Conservation (phyloP, 2,888 invertebrate species). For the Chaitophorus viminalis region DNA sequence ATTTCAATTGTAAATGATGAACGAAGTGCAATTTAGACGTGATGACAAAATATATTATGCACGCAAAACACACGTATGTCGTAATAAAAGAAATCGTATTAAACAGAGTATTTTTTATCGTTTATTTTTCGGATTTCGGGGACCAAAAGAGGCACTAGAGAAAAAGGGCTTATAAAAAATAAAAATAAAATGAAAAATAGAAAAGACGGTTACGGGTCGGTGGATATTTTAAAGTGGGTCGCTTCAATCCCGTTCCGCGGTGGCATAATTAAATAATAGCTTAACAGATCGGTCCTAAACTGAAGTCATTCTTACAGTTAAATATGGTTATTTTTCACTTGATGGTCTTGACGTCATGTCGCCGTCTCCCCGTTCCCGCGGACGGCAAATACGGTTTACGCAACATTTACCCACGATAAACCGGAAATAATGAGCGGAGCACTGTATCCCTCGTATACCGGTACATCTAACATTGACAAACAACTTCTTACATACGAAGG, state of each 20-base stretch:
- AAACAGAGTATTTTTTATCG: not conserved
- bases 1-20: slow-evolving; percentile 27
- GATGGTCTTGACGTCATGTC: not conserved
- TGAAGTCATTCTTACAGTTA: slow-evolving; percentile 26
- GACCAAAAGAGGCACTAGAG: not conserved
- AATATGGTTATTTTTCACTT: slow-evolving; percentile 20
- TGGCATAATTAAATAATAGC: slow-evolving; percentile 21
- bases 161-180: not conserved
- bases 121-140: slow-evolving; percentile 9
- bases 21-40: not conserved
- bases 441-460: not conserved
- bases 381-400: slow-evolving; percentile 6
- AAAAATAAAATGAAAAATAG: no score
- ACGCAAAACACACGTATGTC: not conserved
- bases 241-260: not conserved
- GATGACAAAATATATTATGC: slow-evolving; percentile 14
- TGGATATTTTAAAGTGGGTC: slow-evolving; percentile 19
- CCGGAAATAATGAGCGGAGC: slow-evolving; percentile 2
- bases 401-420: slow-evolving; percentile 11
- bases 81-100: not conserved
- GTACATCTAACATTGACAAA: not conserved
- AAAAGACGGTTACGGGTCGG: no score
- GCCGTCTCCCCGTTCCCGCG: not conserved
- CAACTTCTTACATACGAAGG: not conserved
- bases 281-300: slow-evolving; percentile 16